Base-by-base conservation (phyloP, 1,140 invertebrate species). In the Heliothis subflexa region DNA sequence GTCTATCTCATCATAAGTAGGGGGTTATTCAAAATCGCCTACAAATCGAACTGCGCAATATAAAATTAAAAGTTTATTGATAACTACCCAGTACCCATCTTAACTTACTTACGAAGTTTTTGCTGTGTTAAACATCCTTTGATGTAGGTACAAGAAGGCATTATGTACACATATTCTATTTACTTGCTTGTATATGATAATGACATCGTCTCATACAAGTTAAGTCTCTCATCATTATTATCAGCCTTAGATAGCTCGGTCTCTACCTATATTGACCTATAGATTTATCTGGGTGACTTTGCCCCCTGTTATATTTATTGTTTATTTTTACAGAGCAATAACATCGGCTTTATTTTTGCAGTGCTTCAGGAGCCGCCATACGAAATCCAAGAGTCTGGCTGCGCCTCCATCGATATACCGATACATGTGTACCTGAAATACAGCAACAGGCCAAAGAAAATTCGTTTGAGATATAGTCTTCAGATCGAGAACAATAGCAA, bases 401-500 rank as follows among this genome's bases (percentile, higher is more conserved):
- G 90, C 82, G 87, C 91, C 14, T 94, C 93, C 3, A 90, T 93
- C 25, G 90, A 93, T 13, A 93, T 94, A 83, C 93, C 93, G 10
- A 94, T 94, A 61, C 88, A 94, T 82, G 89, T 94, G 83, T 93
- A 94, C 88, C 88, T 94, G 85, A 94, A 94, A 84, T 88, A 86
- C 83, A 88, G 84, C 78, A 86, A 77, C 78, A 88, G 88, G 78
- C 92, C 92, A 88, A 92, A 91, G 91, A 92, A 89, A 84, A 92
- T 94, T 28, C 86, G 89, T 59, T 87, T 94, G 66, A 81, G 86
- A 73, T 94, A 94, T 80, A 92, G 90, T 80, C 77, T 94, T 47
- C 85, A 89, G 45, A 92, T 93, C 50, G 91, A 93, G 78, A 93
- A 90, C 82, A 89, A 89, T 54, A 88, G 88, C 47, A 87, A 87